Percentiles rank a stretch among this genome's conserved stretches.
These are phyloP conservation scores for Ispidina picta DNA, from an alignment of 2,797 vertebrate genomes.

Conservation along the genomic window DNA sequence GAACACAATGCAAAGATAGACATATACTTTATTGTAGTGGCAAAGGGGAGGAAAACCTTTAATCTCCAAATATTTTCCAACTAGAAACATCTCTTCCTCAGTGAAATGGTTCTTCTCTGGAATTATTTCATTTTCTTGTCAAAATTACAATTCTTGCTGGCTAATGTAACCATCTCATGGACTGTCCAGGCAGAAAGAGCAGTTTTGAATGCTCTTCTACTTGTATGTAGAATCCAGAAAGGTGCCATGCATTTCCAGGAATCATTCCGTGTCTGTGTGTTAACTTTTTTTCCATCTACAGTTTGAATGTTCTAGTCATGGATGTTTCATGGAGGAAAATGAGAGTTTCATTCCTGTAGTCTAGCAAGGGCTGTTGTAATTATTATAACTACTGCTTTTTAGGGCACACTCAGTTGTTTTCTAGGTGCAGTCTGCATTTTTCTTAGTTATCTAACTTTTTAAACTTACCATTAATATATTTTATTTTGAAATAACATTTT, in stretches of 20 bases:
- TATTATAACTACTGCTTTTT: neutral
- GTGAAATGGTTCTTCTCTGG: neutral
- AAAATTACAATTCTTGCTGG: neutral
- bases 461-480: neutral
- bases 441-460: neutral
- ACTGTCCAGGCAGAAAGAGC: neutral
- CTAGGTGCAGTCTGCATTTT: neutral
- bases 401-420: neutral
- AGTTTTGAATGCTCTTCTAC: neutral
- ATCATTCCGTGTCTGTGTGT: neutral
- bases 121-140: neutral
- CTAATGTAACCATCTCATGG: neutral
- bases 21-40: neutral
- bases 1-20: neutral
- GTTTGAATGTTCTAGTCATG: neutral
- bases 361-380: neutral
- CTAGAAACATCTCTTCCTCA: neutral
- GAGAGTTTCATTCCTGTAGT: neutral
- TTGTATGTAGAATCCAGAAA: neutral
- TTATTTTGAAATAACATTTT: neutral
- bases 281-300: neutral
- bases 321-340: neutral
- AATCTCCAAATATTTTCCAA: neutral
- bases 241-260: neutral
- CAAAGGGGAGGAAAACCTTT: neutral